Conservation (phyloP, 1,140 invertebrate species). For the Mylabris phalerata region DNA sequence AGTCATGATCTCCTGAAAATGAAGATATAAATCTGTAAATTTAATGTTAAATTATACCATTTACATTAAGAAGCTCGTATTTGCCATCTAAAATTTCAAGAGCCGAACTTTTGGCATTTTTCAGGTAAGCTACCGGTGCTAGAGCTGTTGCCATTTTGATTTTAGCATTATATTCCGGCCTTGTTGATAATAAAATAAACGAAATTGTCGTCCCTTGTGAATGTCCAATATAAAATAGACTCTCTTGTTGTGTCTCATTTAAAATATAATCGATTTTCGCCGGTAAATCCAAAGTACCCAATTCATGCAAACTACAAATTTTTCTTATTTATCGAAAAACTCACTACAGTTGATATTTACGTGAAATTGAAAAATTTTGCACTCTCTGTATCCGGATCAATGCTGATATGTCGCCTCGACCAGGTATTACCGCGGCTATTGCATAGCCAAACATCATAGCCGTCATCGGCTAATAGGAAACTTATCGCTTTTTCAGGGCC, state of each 20-base stretch:
- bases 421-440: slow-evolving; percentile 63
- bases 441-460: slow-evolving; percentile 73
- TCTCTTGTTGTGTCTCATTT: slow-evolving; percentile 31
- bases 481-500: slow-evolving; percentile 50
- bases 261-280: slow-evolving; percentile 56
- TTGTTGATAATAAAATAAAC: slow-evolving; percentile 47
- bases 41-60: no score
- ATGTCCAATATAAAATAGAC: slow-evolving; percentile 61
- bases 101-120: background rate
- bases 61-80: no score
- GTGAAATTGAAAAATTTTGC: slow-evolving; percentile 63
- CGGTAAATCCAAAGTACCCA: slow-evolving; percentile 49
- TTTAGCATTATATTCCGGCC: slow-evolving; percentile 47
- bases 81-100: no score
- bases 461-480: slow-evolving; percentile 60
- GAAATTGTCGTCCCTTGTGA: slow-evolving; percentile 55
- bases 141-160: background rate
- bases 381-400: slow-evolving; percentile 30
- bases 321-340: slow-evolving; percentile 27
- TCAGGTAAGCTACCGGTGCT: background rate
- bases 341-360: slow-evolving; percentile 50
- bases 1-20: no score
- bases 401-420: slow-evolving; percentile 45
- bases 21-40: no score
- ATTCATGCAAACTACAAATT: slow-evolving; percentile 43